These are phyloP conservation scores for Amblyteles armatorius DNA, from an alignment of 2,888 invertebrate species.

Conservation along the genomic window DNA sequence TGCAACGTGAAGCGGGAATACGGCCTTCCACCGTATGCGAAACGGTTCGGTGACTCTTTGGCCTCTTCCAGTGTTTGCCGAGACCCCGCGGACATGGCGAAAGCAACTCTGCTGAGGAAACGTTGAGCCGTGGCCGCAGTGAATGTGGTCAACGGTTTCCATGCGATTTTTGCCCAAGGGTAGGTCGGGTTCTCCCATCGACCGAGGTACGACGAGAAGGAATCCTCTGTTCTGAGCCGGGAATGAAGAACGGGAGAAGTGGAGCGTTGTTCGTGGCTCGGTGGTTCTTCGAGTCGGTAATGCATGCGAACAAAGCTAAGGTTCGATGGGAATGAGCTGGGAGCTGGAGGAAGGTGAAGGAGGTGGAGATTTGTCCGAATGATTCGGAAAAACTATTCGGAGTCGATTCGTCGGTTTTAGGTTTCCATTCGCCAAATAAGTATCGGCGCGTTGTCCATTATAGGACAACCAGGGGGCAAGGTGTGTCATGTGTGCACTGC, in stretches of 20 bases:
- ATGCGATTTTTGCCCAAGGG: conserved; percentile 22
- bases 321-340: background rate
- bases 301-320: background rate
- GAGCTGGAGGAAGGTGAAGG: background rate
- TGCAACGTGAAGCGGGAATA: conserved; percentile 15
- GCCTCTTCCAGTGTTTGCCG: conserved; percentile 2
- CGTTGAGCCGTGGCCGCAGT: background rate
- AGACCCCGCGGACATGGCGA: conserved; percentile 24
- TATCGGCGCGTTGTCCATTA: background rate
- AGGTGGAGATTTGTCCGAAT: background rate
- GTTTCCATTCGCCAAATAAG: background rate
- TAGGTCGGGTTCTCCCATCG: background rate
- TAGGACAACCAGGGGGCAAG: background rate
- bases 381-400: background rate
- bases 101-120: conserved; percentile 21
- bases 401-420: background rate
- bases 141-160: conserved; percentile 16
- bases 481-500: background rate
- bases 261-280: conserved; percentile 19
- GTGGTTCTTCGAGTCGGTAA: conserved; percentile 16
- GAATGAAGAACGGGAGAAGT: conserved; percentile 25
- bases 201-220: background rate
- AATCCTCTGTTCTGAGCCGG: conserved; percentile 13
- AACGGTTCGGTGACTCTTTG: conserved; percentile 51
- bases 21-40: conserved; percentile 18